A percentile compares a stretch with the other conserved stretches of the same genome.
phyloP scores from a whole-genome alignment of 2,888 invertebrate species.

The Chouioia cunea region DNA sequence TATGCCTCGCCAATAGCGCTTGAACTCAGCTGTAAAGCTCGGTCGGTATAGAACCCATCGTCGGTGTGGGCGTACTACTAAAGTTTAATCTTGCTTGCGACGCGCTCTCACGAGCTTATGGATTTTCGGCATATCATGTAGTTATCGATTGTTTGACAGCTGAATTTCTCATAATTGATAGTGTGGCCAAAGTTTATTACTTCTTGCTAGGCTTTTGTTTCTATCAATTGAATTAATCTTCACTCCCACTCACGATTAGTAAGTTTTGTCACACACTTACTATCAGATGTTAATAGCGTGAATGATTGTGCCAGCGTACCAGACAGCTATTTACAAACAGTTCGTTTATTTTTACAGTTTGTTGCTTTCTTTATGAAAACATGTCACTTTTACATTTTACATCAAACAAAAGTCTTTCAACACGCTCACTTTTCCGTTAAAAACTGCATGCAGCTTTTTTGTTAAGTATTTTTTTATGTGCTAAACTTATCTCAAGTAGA shows the following conservation, averaged over 20 bases:
- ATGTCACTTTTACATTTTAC: not conserved
- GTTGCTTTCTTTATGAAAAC: not conserved
- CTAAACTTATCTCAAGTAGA: conserved; percentile 24
- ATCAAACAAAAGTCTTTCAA: not conserved
- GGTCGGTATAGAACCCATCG: conserved; percentile 61
- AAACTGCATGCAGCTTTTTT: conserved; percentile 1
- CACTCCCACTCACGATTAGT: too few species aligned
- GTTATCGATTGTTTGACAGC: too few species aligned
- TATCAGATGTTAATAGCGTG: conserved; percentile 45
- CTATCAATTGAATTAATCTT: too few species aligned
- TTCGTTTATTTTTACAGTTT: not conserved
- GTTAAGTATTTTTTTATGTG: not conserved
- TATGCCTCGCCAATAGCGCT: not conserved
- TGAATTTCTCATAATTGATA: too few species aligned
- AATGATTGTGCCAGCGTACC: conserved; percentile 47
- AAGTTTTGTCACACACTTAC: conserved; percentile 17
- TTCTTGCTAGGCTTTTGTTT: too few species aligned
- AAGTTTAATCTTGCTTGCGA: too few species aligned
- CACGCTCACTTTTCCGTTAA: not conserved
- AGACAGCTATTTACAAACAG: conserved; percentile 30
- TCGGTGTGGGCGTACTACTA: conserved; percentile 42
- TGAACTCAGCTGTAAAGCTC: conserved; percentile 46
- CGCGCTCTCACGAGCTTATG: too few species aligned
- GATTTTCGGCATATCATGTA: too few species aligned
- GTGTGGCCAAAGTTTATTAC: too few species aligned